Percentiles rank a stretch among this genome's conserved stretches.
Conservation (phyloP, 2,888 invertebrate genomes). For the Phytoseiulus persimilis region DNA sequence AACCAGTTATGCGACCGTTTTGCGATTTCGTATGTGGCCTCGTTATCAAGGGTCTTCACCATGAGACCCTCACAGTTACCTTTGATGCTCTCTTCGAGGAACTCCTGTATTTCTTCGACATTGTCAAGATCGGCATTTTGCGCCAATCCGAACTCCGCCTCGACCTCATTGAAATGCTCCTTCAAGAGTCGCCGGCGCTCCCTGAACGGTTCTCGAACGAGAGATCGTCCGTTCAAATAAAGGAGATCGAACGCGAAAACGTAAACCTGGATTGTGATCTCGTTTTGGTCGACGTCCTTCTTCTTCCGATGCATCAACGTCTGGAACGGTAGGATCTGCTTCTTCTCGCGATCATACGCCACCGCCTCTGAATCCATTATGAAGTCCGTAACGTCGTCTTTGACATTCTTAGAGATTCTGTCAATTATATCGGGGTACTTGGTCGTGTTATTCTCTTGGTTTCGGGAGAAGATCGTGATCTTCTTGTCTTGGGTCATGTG, state of each 20-base stretch:
- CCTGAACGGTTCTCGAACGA: slow-evolving; percentile 68
- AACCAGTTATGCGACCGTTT: slow-evolving; percentile 88
- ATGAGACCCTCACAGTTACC: slow-evolving; percentile 97
- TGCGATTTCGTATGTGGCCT: slow-evolving; percentile 93
- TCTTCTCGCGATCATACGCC: slow-evolving; percentile 79
- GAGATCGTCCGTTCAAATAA: slow-evolving; percentile 74
- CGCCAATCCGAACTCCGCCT: slow-evolving; percentile 81
- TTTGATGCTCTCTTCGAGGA: slow-evolving; percentile 86
- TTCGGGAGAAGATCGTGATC: slow-evolving; percentile 80
- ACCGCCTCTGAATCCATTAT: slow-evolving; percentile 94
- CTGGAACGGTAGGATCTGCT: slow-evolving; percentile 91
- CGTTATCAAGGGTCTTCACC: slow-evolving; percentile 84
- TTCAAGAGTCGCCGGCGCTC: slow-evolving; percentile 65
- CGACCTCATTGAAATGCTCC: slow-evolving; percentile 60
- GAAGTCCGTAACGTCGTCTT: slow-evolving; percentile 61
- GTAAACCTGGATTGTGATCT: slow-evolving; percentile 80
- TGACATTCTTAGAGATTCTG: slow-evolving; percentile 54
- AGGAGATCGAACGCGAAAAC: slow-evolving; percentile 93
- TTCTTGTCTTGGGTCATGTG: slow-evolving; percentile 62
- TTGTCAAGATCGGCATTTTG: slow-evolving; percentile 68
- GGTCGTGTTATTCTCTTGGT: slow-evolving; percentile 84
- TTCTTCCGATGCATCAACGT: slow-evolving; percentile 86
- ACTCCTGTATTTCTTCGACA: slow-evolving; percentile 84
- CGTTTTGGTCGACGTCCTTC: slow-evolving; percentile 68
- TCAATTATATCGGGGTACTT: slow-evolving; percentile 92